Percentiles rank a stretch among this genome's conserved stretches.
Evolutionary conservation across 2,113 vertebrate species (phyloP).

Genomic region (Trogon surrucura): DNA sequence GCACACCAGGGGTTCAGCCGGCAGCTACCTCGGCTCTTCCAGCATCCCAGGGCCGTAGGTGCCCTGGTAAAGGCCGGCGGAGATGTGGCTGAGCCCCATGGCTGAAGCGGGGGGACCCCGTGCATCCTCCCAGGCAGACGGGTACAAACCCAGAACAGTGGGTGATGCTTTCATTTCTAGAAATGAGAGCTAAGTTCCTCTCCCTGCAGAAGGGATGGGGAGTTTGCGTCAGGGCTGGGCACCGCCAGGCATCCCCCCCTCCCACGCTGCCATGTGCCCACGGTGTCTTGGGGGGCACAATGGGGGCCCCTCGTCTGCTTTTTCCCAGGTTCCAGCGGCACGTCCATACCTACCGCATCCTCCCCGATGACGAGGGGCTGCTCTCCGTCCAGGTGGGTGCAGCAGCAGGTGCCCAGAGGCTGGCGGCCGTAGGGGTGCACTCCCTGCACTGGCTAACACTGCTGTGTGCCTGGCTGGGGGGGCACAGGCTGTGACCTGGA

Average conservation of each 20-base stretch:
- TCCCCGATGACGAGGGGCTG: constrained; percentile 84
- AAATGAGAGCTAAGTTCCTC: neutral
- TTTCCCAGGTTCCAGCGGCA: constrained; percentile 82
- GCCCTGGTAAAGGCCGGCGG: fast-evolving
- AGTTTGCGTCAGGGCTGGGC: neutral
- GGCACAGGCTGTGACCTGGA: too few relatives aligned
- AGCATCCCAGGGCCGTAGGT: neutral
- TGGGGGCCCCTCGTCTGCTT: neutral
- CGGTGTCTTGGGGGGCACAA: fast-evolving
- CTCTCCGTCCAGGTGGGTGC: constrained; percentile 87
- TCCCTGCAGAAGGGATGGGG: neutral
- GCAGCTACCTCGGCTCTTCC: neutral
- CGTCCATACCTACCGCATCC: constrained; percentile 89
- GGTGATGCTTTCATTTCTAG: neutral
- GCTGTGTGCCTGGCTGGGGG: neutral
- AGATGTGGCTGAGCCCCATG: too few relatives aligned
- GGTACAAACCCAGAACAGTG: neutral
- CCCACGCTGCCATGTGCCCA: fast-evolving
- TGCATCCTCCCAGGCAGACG: neutral
- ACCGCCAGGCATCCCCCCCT: too few relatives aligned
- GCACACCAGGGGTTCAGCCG: fast-evolving
- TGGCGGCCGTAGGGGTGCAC: neutral
- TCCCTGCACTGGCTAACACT: neutral
- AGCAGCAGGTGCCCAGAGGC: neutral
- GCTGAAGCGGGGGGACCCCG: too few relatives aligned